Evolutionary conservation across 2,113 vertebrate genomes (phyloP).

Genomic region (Mesocricetus auratus): DNA sequence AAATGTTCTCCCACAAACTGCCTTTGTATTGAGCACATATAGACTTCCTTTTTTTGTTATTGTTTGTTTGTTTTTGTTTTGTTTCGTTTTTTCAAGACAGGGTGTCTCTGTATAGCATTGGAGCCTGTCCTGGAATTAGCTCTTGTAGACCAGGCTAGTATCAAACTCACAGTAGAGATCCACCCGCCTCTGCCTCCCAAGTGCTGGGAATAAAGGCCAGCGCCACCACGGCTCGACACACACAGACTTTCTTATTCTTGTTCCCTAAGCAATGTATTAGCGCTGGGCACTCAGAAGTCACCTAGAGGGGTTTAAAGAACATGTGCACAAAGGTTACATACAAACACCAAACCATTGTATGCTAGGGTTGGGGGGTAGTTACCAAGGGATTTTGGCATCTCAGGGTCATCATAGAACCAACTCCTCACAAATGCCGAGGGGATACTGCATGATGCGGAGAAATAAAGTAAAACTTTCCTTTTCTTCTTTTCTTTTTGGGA

Average conservation of each 20-base stretch:
- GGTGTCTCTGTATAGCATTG: no score
- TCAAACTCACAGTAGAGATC: no score
- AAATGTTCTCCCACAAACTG: neutral
- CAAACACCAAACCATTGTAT: neutral
- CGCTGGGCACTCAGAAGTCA: neutral
- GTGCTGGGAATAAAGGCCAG: no score
- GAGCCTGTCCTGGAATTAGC: no score
- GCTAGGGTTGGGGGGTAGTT: neutral
- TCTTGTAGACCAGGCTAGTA: no score
- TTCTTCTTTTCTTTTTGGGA: neutral
- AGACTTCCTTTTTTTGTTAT: neutral
- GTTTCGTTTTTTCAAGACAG: no score
- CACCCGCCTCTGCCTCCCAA: no score
- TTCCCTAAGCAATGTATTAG: neutral
- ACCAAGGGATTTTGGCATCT: neutral
- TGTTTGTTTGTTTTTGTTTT: no score
- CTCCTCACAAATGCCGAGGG: neutral
- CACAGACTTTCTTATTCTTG: neutral
- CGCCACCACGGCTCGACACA: no score
- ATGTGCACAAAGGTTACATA: neutral
- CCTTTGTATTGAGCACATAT: neutral
- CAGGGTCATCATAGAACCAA: neutral
- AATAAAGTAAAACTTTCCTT: neutral
- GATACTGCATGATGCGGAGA: neutral
- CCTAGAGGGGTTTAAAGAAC: neutral